These are phyloP conservation scores for Drosophila watanabei DNA, from an alignment of 1,140 invertebrate species.

Conservation along the genomic window DNA sequence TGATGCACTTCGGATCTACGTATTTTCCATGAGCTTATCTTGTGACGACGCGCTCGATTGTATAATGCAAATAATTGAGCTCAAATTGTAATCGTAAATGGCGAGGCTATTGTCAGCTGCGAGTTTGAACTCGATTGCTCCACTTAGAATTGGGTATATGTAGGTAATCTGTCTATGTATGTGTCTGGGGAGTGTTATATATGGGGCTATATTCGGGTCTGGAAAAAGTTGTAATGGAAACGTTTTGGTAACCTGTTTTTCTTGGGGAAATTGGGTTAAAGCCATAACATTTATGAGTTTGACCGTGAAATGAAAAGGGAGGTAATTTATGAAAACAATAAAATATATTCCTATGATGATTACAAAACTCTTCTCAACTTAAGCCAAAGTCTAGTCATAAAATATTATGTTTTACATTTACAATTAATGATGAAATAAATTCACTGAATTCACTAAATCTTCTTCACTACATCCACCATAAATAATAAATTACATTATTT, in stretches of 20 bases:
- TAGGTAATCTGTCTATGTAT: constrained; percentile 12
- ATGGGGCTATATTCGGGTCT: background rate
- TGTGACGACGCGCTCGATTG: constrained; percentile 45
- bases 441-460: background rate
- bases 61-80: constrained; percentile 72
- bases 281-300: background rate
- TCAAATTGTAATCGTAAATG: constrained; percentile 64
- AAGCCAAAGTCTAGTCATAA: background rate
- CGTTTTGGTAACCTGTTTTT: constrained; percentile 3
- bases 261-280: background rate
- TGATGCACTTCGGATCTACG: constrained; percentile 29
- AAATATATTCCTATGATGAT: too few species aligned
- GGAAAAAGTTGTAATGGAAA: constrained; percentile 14
- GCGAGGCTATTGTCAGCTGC: constrained; percentile 56
- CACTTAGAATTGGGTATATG: constrained; percentile 40
- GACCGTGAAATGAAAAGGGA: background rate
- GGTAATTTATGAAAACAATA: background rate
- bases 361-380: background rate
- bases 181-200: constrained; percentile 10
- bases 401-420: background rate
- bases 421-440: background rate
- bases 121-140: constrained; percentile 57
- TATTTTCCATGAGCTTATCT: constrained; percentile 53
- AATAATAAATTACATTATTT: constrained; percentile 9
- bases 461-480: background rate